A percentile compares a stretch with the other conserved stretches of the same genome.
These are phyloP conservation scores for Chouioia cunea DNA, from an alignment of 2,888 invertebrate genomes.

Conservation along the genomic window DNA sequence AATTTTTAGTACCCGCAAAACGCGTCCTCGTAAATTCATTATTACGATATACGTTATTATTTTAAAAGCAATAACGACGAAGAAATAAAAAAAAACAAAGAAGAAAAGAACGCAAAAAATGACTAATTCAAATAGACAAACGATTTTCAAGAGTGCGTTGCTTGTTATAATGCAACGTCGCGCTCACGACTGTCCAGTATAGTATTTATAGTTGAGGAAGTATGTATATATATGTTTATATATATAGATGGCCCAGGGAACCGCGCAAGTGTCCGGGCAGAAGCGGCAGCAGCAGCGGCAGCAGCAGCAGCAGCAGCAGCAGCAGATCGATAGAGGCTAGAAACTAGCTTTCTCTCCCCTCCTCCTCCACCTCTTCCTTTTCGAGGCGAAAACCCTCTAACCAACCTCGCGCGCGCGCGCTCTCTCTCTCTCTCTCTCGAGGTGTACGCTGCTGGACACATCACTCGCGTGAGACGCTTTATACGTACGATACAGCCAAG, in stretches of 20 bases:
- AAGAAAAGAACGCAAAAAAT: background rate
- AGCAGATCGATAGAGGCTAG: constrained; percentile 68
- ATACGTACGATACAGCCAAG: too few species aligned
- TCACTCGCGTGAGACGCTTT: too few species aligned
- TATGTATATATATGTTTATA: background rate
- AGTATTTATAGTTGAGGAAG: too few species aligned
- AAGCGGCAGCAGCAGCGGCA: constrained; percentile 55
- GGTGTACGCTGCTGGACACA: too few species aligned
- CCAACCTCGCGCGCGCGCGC: constrained; percentile 2
- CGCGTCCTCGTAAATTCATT: too few species aligned
- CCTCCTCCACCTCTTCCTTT: constrained; percentile 15
- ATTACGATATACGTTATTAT: too few species aligned
- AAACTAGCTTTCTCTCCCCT: constrained; percentile 55
- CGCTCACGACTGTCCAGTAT: too few species aligned
- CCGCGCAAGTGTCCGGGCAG: constrained; percentile 34
- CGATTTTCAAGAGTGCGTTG: too few species aligned
- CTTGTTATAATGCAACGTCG: too few species aligned
- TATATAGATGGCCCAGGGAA: background rate
- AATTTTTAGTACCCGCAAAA: constrained; percentile 15
- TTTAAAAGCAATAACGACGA: too few species aligned
- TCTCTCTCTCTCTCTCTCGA: constrained; percentile 1
- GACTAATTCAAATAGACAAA: background rate
- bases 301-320: constrained; percentile 56
- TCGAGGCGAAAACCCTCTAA: background rate
- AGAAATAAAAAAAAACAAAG: constrained; percentile 37